Conservation (phyloP, 2,797 vertebrate genomes). For the Hydrocynus forskahlii region DNA sequence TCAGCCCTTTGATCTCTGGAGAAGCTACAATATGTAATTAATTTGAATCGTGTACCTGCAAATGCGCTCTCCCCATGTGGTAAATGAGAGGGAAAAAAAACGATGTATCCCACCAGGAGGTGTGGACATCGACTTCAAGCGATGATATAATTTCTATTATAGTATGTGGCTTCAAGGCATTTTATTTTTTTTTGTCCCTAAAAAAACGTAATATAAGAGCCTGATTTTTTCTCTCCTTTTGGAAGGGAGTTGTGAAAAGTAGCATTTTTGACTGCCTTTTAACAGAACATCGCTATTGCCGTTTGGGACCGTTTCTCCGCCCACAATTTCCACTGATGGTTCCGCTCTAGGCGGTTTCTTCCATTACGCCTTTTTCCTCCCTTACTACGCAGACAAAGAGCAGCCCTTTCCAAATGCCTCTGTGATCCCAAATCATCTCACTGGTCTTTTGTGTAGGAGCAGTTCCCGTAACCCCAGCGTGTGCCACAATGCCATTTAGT, state of each 20-base stretch:
- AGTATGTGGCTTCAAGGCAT: background rate
- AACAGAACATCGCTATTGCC: constrained; percentile 20
- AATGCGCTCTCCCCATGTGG: background rate
- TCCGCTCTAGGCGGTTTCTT: constrained; percentile 19
- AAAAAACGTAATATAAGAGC: background rate
- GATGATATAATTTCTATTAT: background rate
- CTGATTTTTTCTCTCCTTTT: background rate
- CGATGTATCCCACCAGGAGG: background rate
- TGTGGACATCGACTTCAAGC: background rate
- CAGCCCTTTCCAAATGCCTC: constrained; percentile 28
- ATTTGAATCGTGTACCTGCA: constrained; percentile 17
- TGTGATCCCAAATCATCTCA: constrained; percentile 19
- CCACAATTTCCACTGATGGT: constrained; percentile 35
- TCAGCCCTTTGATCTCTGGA: background rate
- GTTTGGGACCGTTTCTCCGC: constrained; percentile 28
- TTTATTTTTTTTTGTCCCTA: background rate
- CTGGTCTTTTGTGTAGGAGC: constrained; percentile 22
- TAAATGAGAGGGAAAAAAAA: constrained; percentile 5
- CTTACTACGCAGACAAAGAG: constrained; percentile 18
- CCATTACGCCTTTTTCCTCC: constrained; percentile 16
- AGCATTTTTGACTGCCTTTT: constrained; percentile 28
- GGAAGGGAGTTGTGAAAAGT: constrained; percentile 14
- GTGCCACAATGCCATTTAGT: background rate
- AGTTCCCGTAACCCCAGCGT: background rate
- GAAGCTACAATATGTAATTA: constrained; percentile 18